Evolutionary conservation across 2,113 vertebrate genomes (phyloP).

Genomic region (Ramphastos sulfuratus): DNA sequence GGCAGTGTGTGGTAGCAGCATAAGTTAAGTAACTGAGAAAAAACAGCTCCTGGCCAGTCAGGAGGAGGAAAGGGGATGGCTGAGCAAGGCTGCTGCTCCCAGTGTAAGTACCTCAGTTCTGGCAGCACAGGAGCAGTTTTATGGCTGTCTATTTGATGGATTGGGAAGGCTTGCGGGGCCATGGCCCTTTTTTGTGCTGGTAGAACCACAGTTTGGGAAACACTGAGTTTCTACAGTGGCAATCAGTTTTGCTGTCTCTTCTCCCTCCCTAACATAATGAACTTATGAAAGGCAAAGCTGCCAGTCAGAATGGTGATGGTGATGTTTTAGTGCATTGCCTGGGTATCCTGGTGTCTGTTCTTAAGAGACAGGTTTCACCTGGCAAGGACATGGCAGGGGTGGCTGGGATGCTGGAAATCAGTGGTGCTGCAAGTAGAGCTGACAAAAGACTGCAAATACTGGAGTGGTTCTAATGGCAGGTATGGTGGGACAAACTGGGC

Average conservation of each 20-base stretch:
- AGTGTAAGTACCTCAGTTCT: neutral
- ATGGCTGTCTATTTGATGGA: neutral
- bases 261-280: neutral
- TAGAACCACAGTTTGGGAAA: neutral
- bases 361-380: neutral
- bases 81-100: neutral
- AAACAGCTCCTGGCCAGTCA: neutral
- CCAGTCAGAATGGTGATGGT: neutral
- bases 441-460: neutral
- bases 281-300: neutral
- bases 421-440: neutral
- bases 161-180: neutral
- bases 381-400: accelerated
- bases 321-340: neutral
- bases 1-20: neutral
- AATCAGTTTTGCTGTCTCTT: neutral
- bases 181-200: neutral
- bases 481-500: neutral
- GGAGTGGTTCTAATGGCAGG: accelerated
- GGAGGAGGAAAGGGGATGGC: neutral
- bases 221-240: neutral
- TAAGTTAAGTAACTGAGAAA: neutral
- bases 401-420: neutral
- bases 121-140: neutral
- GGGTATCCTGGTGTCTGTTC: neutral